Evolutionary conservation across 2,797 vertebrate genomes (phyloP), one percentile per base, ranked within the genome.

Genomic region (Graptemys geographica): DNA sequence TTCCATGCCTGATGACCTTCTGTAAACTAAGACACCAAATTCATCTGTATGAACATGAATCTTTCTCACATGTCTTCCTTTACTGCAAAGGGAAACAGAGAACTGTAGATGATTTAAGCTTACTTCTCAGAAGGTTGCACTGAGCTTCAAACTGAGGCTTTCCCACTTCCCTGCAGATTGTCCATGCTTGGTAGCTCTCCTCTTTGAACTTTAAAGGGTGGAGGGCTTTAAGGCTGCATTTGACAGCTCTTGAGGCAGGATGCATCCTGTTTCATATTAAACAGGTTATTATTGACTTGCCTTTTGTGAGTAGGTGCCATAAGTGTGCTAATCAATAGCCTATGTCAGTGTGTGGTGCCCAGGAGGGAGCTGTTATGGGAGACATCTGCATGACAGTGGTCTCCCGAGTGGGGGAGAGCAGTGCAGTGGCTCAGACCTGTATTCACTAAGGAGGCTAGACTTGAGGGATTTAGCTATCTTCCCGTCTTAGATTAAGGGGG

Each of bases 261-360:
- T 19, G 4, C 1, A 6, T 55, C 8, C 19, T 31, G 2, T 52
- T 78, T 92, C 9, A 8, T 31, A 0, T 0, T 23, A 18, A 76
- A 33, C 52, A 15, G 10, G 8, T 11, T 2, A 10, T 57, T 3
- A 21, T 3, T 44, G 59, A 25, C 5, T 79, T 31, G 10, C 37
- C 2, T 37, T 44, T 5, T 4, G 1, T 1, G 16, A 8, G 18
- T 44, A 2, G 49, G 25, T 3, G 0, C 47, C 0, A 0, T 8
- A 62, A 76, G 37, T 37, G 2, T 5, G 81, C 79, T 47, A 6
- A 1, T 13, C 1, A 0, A 0, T 7, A 44, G 82, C 65, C 13
- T 11, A 21, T 52, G 82, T 37, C 21, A 3, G 51, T 1, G 74
- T 49, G 37, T 5, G 79, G 41, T 51, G 55, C 47, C 55, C 25